Percentiles rank a stretch among this genome's conserved stretches.
These are phyloP conservation scores for Zhengitettix transpicula DNA, from an alignment of 2,888 invertebrate genomes.

Conservation along the genomic window DNA sequence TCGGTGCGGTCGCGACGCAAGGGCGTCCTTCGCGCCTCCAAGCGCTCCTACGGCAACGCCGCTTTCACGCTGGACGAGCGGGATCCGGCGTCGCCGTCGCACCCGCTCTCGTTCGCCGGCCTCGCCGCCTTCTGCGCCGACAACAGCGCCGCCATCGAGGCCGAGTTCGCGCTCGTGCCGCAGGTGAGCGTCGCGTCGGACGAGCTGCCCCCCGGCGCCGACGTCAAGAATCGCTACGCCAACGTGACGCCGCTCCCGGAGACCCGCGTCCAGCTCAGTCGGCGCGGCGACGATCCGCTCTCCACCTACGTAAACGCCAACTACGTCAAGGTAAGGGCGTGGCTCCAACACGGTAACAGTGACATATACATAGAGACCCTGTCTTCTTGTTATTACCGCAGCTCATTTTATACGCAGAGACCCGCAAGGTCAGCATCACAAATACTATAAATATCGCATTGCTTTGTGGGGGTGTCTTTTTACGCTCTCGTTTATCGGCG, in stretches of 20 bases:
- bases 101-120: constrained; percentile 63
- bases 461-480: too few relatives aligned
- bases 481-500: too few relatives aligned
- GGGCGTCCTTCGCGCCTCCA: constrained; percentile 52
- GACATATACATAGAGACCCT: too few relatives aligned
- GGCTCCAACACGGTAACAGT: too few relatives aligned
- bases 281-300: constrained; percentile 54
- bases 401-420: too few relatives aligned
- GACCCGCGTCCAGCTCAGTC: constrained; percentile 63
- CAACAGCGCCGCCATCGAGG: constrained; percentile 47
- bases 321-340: constrained; percentile 59
- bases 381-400: too few relatives aligned
- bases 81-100: constrained; percentile 41
- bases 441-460: too few relatives aligned
- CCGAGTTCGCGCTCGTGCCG: constrained; percentile 70
- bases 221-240: constrained; percentile 82
- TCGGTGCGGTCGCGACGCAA: constrained; percentile 45
- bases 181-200: constrained; percentile 60
- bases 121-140: constrained; percentile 53
- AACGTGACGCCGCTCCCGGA: constrained; percentile 90
- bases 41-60: constrained; percentile 77
- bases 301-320: constrained; percentile 90
- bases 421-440: too few relatives aligned
- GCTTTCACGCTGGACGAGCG: constrained; percentile 36
- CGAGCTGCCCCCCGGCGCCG: constrained; percentile 73